These are phyloP conservation scores for Oreochromis grahami DNA, from an alignment of 2,797 vertebrate species.

Conservation along the genomic window DNA sequence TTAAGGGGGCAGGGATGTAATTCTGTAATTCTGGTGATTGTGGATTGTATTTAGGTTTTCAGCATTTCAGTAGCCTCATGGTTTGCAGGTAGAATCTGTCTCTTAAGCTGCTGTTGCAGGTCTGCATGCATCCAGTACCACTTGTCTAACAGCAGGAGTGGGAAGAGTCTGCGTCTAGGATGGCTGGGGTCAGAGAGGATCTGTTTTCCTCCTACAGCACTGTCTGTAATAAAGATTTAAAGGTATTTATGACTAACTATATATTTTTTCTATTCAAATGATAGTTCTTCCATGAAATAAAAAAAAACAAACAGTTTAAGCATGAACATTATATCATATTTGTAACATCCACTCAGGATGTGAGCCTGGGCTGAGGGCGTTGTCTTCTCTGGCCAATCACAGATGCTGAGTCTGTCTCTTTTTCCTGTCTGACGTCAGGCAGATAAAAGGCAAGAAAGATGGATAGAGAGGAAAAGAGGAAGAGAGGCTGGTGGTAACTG, in stretches of 20 bases:
- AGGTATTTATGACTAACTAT: background rate
- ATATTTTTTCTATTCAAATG: background rate
- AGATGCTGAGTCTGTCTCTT: background rate
- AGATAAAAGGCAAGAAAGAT: constrained; percentile 16
- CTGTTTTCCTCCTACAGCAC: background rate
- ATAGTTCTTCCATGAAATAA: background rate
- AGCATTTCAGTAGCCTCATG: background rate
- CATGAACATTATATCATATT: constrained; percentile 3
- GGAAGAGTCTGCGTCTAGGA: background rate
- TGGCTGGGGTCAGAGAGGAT: background rate
- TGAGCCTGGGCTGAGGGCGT: constrained; percentile 36
- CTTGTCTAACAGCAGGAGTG: background rate
- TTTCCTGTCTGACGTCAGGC: constrained; percentile 34
- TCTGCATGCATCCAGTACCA: background rate
- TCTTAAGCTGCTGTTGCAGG: background rate
- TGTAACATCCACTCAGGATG: background rate
- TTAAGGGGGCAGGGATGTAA: background rate
- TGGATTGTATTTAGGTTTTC: background rate
- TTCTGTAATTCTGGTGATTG: background rate
- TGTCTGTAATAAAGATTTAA: background rate
- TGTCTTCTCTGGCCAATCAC: constrained; percentile 49
- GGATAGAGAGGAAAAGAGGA: background rate
- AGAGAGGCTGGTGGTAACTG: background rate
- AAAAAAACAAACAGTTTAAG: background rate
- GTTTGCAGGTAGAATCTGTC: background rate